Base-by-base conservation (phyloP, 2,888 invertebrate genomes). In the Parnassius smintheus region DNA sequence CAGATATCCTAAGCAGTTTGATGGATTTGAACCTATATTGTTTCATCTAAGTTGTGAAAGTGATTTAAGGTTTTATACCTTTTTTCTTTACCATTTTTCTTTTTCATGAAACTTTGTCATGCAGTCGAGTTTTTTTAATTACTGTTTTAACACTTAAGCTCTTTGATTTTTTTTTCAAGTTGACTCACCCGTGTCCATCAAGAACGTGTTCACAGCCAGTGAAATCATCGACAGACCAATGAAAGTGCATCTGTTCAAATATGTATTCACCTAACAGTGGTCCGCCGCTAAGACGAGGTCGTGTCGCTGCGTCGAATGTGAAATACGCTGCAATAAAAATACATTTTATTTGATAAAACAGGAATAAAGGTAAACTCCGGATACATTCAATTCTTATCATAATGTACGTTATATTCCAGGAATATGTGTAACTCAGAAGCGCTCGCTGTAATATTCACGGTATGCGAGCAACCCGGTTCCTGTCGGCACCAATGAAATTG, bases 121-220 rank as follows among this genome's bases (percentile, higher is more conserved):
- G 2, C 2, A 25, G 25, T 25, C 25, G 25, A 18, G 25, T 25
- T 25, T 25, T 25, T 25, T 25, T 2, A 25, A 25, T 25, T 25
- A 25, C 25, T 3, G 25, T 25, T 25, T 25, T 25, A 25, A 25
- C 25, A 2, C 3, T 25, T 25, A 25, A 25, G 18, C 18, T 18
- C 18, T 18, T 18, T 18, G 18, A 18, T 18, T 18, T 35, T 11
- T n/a, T 46, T 12, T 46, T 11, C 2, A 46, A 4, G 11, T 22
- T 25, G 25, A 86, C 93, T 85, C 80, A 94, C 92, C 93, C 92
- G 70, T 92, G 93, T 54, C 95, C 96, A 81, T 96, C 95, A 53
- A 96, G 90, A 45, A 94, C 94, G 76, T 96, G 96, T 79, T 96
- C 96, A 72, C 96, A 96, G 12, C 96, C 96, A 48, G 94, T 94